Percentiles rank a stretch among this genome's conserved stretches.
Evolutionary conservation across 1,140 invertebrate species (phyloP).

Genomic region (Papilio helenus): DNA sequence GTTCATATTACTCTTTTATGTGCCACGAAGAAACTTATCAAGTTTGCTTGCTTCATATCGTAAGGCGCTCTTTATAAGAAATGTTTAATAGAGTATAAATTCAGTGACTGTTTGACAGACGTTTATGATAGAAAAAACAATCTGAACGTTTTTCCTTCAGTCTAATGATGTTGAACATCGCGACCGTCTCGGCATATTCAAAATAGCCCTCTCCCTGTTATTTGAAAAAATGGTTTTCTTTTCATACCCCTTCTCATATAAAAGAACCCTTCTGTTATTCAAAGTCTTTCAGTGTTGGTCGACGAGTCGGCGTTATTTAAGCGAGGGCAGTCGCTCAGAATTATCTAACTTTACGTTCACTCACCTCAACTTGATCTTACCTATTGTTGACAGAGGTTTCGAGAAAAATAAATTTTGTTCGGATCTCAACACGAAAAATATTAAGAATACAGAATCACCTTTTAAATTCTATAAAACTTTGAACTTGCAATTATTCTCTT

Average conservation of each 20-base stretch:
- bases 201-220: constrained; percentile 65
- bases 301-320: constrained; percentile 60
- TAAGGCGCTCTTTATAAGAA: background rate
- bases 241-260: constrained; percentile 71
- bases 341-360: constrained; percentile 49
- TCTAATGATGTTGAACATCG: constrained; percentile 79
- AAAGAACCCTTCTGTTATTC: constrained; percentile 77
- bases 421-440: background rate
- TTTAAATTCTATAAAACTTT: background rate
- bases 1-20: constrained; percentile 31
- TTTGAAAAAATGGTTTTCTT: constrained; percentile 74
- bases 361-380: constrained; percentile 25
- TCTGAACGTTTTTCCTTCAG: constrained; percentile 56
- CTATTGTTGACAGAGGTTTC: background rate
- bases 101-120: background rate
- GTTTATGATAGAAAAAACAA: constrained; percentile 51
- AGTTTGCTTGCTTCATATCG: background rate
- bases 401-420: background rate
- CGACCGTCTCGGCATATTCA: constrained; percentile 71
- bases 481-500: background rate
- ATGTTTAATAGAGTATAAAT: background rate
- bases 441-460: background rate
- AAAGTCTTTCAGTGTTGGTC: constrained; percentile 68
- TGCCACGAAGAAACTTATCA: constrained; percentile 1
- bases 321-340: constrained; percentile 52